Conservation (phyloP, 2,797 vertebrate species). For the Petrocephalus sullivani region DNA sequence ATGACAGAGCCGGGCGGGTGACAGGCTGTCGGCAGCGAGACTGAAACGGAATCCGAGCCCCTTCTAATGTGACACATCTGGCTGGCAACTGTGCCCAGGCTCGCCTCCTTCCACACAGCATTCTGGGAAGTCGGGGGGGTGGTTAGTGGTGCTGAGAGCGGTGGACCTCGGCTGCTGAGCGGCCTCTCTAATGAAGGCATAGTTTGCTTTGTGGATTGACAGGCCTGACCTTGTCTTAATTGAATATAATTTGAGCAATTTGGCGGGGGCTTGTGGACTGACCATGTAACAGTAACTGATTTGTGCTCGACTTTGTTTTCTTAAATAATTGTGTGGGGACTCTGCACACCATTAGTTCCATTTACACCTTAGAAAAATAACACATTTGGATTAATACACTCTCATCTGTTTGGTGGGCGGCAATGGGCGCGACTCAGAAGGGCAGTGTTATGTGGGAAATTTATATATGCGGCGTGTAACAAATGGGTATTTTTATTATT, state of each 20-base stretch:
- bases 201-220: conserved; percentile 74
- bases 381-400: conserved; percentile 61
- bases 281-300: conserved; percentile 44
- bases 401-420: conserved; percentile 49
- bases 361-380: conserved; percentile 67
- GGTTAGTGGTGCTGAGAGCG: neutral
- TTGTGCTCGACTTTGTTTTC: conserved; percentile 59
- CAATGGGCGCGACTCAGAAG: conserved; percentile 40
- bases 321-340: conserved; percentile 62
- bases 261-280: conserved; percentile 61
- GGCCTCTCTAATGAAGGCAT: conserved; percentile 68
- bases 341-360: conserved; percentile 40
- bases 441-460: neutral
- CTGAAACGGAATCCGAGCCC: conserved; percentile 80
- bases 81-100: conserved; percentile 63
- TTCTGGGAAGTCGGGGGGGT: conserved; percentile 52
- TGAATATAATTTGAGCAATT: conserved; percentile 87
- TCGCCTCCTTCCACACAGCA: conserved; percentile 62
- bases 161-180: conserved; percentile 51
- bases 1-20: conserved; percentile 60
- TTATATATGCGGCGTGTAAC: neutral
- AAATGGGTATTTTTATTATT: neutral
- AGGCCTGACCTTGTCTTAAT: conserved; percentile 86
- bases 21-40: conserved; percentile 78
- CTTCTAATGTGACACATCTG: conserved; percentile 93